Evolutionary conservation across 2,888 invertebrate species (phyloP), one percentile per base, ranked within the genome.

Genomic region (Tiliacea citrago): DNA sequence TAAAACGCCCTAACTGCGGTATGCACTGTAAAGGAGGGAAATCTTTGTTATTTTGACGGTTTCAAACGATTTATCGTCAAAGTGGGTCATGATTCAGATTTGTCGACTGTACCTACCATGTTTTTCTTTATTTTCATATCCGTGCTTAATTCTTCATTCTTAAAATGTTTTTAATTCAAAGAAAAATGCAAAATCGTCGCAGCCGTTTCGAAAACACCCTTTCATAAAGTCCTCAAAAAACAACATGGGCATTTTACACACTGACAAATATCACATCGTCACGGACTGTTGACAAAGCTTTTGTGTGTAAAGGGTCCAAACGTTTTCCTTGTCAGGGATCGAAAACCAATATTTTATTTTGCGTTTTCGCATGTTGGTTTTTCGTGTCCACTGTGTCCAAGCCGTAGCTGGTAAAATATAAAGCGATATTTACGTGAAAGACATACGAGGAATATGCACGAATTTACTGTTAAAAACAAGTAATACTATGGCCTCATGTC

Each of bases 251-350:
- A 53, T 65, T 82, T 66, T n/a, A 49, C 29, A 58, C 21, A 75
- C 76, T 39, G 81, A 75, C 69, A 83, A 82, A 81, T 82, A 86
- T 73, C 76, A 81, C 80, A 75, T 75, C 74, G 79, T 81, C 81
- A 75, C 75, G 57, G 76, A 77, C 29, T 86, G 81, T 84, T 85
- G 75, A 81, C 83, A 65, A 69, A 83, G 77, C 84, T 68, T 82
- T 78, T 73, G 58, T 75, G 47, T 42, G 58, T 60, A 65, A 62
- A 68, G 57, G 69, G 60, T 68, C 55, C 29, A 49, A 77, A 72
- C 61, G 69, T 78, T 85, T 82, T 72, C 58, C 42, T 68, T 68
- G 63, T 70, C 47, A 82, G 53, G 45, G 42, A 81, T 81, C 57
- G 66, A 53, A 73, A 51, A 29, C 45, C 39, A 60, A 81, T 81